Evolutionary conservation across 2,797 vertebrate species (phyloP).

Genomic region (Coendou prehensilis): DNA sequence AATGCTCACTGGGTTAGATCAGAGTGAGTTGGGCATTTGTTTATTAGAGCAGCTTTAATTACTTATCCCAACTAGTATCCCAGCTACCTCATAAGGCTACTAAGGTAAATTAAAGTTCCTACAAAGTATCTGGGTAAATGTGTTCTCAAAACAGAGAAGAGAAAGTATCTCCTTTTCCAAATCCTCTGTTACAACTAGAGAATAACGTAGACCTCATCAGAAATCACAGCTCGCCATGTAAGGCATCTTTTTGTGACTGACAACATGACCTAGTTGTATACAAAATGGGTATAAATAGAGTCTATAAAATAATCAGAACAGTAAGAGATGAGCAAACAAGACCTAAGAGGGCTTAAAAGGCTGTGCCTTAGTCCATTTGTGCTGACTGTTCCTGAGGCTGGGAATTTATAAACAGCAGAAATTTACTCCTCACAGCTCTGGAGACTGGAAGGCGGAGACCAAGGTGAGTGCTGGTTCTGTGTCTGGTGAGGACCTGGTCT

Average conservation of each 20-base stretch:
- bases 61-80: not conserved
- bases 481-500: not conserved
- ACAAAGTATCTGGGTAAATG: not conserved
- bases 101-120: not conserved
- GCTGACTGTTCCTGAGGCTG: not conserved
- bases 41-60: conserved; percentile 17
- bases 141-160: not conserved
- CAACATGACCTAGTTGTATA: not conserved
- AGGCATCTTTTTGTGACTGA: not conserved
- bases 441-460: not conserved
- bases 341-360: not conserved
- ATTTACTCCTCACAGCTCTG: not conserved
- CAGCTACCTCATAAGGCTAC: not conserved
- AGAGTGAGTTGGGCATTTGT: not conserved
- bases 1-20: not conserved
- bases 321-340: not conserved
- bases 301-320: not conserved
- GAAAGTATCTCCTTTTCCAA: not conserved
- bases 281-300: not conserved
- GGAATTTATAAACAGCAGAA: not conserved
- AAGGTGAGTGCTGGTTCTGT: not conserved
- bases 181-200: not conserved
- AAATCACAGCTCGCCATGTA: not conserved
- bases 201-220: not conserved
- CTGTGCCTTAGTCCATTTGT: not conserved